Base-by-base conservation (phyloP, 2,113 vertebrate species). In the Peromyscus leucopus region DNA sequence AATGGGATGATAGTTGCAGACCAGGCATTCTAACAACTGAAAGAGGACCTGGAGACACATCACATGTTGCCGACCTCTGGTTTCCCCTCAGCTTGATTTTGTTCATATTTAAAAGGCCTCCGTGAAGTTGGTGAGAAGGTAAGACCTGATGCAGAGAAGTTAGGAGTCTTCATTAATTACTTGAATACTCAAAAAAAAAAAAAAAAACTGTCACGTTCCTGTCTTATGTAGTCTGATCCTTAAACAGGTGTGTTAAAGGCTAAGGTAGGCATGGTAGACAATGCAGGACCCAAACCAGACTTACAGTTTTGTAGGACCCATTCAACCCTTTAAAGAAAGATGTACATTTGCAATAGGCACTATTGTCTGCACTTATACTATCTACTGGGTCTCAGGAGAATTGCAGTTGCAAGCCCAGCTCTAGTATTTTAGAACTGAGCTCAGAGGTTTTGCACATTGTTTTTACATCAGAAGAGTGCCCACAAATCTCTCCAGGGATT, bases 21-120 rank as follows among this genome's bases (percentile, higher is more conserved):
- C 2, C 26, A 26, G 36, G 9, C 2, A 4, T 9, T 65, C 0
- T 21, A 51, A 1, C 0, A 48, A 1, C 15, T 46, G 21, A n/a
- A 48, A 57, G 10, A 31, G 3, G 2, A 36, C 21, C 71, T 59
- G 24, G 79, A 36, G 28, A 57, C 2, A 42, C 4, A 24, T 24
- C 0, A 57, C 1, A 10, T 36, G 19, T 31, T 12, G 15, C 26
- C 36, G 0, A 17, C 6, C 24, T 46, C 31, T 11, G 1, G 5
- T 69, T 4, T 19, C 51, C 0, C 57, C 11, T 16, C 4, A 57
- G 78, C 1, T 61, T 79, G 61, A 0, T 1, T 48, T 67, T 79
- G 31, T 22, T 85, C 59, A 5, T 61, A 15, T 11, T 72, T 95
- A 42, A 59, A 74, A 74, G 6, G 24, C 9, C 22, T 57, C 51